phyloP scores from a whole-genome alignment of 2,113 vertebrate genomes.

The Chionomys nivalis region DNA sequence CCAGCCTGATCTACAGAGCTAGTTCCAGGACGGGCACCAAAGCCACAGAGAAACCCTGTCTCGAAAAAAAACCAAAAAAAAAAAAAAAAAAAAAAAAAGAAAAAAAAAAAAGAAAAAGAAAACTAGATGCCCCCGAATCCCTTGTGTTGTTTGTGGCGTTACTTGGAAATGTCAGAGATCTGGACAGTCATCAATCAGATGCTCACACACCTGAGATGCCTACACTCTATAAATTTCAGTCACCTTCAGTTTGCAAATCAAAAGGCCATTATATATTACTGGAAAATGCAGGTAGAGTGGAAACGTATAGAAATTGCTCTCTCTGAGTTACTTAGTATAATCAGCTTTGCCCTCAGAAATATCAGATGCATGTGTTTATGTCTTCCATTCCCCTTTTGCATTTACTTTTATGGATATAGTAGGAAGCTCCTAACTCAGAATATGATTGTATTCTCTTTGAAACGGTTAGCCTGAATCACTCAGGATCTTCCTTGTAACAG shows the following conservation, averaged over 20 bases:
- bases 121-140: not conserved
- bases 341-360: slow-evolving; percentile 58
- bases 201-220: slow-evolving; percentile 40
- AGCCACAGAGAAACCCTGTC: no score
- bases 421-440: not conserved
- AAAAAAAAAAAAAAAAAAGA: no score
- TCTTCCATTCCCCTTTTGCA: not conserved
- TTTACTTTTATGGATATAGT: slow-evolving; percentile 26
- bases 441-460: not conserved
- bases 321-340: slow-evolving; percentile 58
- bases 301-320: slow-evolving; percentile 7
- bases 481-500: not conserved
- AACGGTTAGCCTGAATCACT: not conserved
- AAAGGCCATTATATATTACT: slow-evolving; percentile 34
- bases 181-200: slow-evolving; percentile 51
- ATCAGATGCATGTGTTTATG: not conserved
- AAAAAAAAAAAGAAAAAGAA: no score
- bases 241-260: slow-evolving; percentile 65
- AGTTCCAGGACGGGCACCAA: no score
- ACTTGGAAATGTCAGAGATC: not conserved
- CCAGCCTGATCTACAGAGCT: no score
- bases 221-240: slow-evolving; percentile 41
- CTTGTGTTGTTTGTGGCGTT: not conserved
- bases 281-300: not conserved
- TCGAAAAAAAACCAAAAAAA: no score